Evolutionary conservation across 2,113 vertebrate species (phyloP).

Genomic region (Engystomops pustulosus): DNA sequence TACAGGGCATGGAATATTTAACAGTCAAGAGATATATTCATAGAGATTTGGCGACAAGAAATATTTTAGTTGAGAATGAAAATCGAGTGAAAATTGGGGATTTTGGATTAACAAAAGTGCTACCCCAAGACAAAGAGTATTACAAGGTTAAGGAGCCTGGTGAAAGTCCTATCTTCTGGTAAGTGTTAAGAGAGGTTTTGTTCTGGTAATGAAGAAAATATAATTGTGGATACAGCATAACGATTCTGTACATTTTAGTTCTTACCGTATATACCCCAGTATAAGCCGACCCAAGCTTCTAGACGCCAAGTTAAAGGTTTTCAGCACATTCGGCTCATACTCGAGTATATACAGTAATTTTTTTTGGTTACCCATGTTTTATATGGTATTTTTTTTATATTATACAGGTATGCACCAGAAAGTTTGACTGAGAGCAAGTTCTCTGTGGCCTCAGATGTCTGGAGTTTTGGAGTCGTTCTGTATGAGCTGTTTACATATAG

Average conservation of each 20-base stretch:
- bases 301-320: too few species aligned
- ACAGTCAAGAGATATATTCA: slow-evolving; percentile 92
- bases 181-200: slow-evolving; percentile 62
- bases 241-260: too few species aligned
- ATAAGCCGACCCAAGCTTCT: too few species aligned
- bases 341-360: too few species aligned
- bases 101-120: slow-evolving; percentile 94
- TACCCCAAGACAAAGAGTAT: slow-evolving; percentile 97
- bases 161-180: slow-evolving; percentile 99
- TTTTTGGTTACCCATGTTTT: neutral
- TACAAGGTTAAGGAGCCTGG: slow-evolving; percentile 96
- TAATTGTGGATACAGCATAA: neutral
- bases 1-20: slow-evolving; percentile 98
- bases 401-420: slow-evolving; percentile 92
- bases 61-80: slow-evolving; percentile 97
- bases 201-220: neutral
- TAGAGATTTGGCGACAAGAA: slow-evolving; percentile 93
- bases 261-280: too few species aligned
- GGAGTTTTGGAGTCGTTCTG: slow-evolving; percentile 97
- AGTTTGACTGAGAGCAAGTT: slow-evolving; percentile 98
- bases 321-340: too few species aligned
- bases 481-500: slow-evolving; percentile 97
- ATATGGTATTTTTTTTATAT: neutral
- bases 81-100: slow-evolving; percentile 97
- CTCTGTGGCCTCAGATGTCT: slow-evolving; percentile 94